Evolutionary conservation across 2,888 invertebrate species (phyloP).

Genomic region (Diogma glabrata): DNA sequence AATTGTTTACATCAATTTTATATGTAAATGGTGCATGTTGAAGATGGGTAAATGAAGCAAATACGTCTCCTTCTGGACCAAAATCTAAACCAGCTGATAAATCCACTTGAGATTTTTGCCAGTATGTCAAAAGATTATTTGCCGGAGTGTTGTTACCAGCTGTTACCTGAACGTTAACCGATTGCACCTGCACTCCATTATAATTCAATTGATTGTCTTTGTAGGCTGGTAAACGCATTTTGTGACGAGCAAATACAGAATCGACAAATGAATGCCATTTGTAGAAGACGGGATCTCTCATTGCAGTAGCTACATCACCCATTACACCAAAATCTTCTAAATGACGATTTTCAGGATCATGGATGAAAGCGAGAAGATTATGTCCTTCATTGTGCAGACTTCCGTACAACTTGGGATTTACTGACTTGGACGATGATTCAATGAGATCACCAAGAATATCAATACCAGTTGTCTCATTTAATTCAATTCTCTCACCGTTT

Average conservation of each 20-base stretch:
- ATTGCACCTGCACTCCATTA: slow-evolving; percentile 11
- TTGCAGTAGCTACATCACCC: slow-evolving; percentile 71
- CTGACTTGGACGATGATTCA: slow-evolving; percentile 56
- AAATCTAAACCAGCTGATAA: slow-evolving; percentile 73
- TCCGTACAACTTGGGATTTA: slow-evolving; percentile 59
- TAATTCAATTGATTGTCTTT: slow-evolving; percentile 28
- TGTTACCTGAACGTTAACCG: slow-evolving; percentile 4
- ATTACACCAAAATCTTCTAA: slow-evolving; percentile 68
- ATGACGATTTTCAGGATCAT: slow-evolving; percentile 62
- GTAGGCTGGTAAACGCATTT: slow-evolving; percentile 48
- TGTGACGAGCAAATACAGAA: slow-evolving; percentile 59
- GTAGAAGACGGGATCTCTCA: slow-evolving; percentile 80
- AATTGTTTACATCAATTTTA: slow-evolving; percentile 48
- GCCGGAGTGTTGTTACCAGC: slow-evolving; percentile 11
- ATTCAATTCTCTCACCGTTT: slow-evolving; percentile 17
- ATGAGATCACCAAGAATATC: slow-evolving; percentile 68
- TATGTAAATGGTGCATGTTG: slow-evolving; percentile 63
- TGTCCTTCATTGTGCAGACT: slow-evolving; percentile 77
- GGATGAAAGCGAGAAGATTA: slow-evolving; percentile 58
- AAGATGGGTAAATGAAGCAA: slow-evolving; percentile 62
- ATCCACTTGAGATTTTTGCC: slow-evolving; percentile 71
- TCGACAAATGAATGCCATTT: slow-evolving; percentile 74
- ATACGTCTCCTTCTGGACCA: slow-evolving; percentile 55
- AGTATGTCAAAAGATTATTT: slow-evolving; percentile 44
- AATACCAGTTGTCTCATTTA: slow-evolving; percentile 48